Percentiles rank a stretch among this genome's conserved stretches.
Evolutionary conservation across 2,797 vertebrate genomes (phyloP).

Genomic region (Notoglanidium macrostoma): DNA sequence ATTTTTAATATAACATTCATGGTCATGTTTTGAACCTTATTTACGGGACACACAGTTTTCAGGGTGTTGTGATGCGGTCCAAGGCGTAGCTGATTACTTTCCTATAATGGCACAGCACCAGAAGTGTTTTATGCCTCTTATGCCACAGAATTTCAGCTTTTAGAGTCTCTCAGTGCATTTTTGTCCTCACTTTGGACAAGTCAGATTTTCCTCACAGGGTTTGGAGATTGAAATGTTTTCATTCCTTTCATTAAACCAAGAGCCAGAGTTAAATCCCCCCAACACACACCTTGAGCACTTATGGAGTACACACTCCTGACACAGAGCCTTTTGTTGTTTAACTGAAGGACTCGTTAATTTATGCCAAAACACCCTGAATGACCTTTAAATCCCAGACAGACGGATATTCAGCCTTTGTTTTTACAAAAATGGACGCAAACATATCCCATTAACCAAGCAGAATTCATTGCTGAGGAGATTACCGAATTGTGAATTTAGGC

Average conservation of each 20-base stretch:
- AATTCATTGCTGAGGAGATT: neutral
- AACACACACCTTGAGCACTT: neutral
- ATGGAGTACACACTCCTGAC: neutral
- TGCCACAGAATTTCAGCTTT: neutral
- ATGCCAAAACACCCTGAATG: constrained; percentile 2
- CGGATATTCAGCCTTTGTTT: neutral
- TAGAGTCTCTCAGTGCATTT: neutral
- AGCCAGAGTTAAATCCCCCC: constrained; percentile 1
- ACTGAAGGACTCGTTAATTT: constrained; percentile 7
- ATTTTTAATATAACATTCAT: neutral
- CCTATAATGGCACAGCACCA: no score
- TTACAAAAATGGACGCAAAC: neutral
- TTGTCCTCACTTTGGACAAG: neutral
- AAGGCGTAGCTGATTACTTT: neutral
- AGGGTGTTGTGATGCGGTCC: neutral
- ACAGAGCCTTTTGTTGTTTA: constrained; percentile 8
- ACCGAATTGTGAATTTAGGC: neutral
- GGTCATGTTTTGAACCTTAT: neutral
- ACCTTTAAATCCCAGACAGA: constrained; percentile 9
- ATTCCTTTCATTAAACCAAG: neutral
- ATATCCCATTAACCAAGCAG: no score
- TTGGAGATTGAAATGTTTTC: neutral
- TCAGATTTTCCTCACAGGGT: neutral
- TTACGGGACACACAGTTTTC: neutral
- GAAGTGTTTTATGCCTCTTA: neutral